Percentiles rank a stretch among this genome's conserved stretches.
Conservation (phyloP, 2,797 vertebrate species). For the Carduelis carduelis region DNA sequence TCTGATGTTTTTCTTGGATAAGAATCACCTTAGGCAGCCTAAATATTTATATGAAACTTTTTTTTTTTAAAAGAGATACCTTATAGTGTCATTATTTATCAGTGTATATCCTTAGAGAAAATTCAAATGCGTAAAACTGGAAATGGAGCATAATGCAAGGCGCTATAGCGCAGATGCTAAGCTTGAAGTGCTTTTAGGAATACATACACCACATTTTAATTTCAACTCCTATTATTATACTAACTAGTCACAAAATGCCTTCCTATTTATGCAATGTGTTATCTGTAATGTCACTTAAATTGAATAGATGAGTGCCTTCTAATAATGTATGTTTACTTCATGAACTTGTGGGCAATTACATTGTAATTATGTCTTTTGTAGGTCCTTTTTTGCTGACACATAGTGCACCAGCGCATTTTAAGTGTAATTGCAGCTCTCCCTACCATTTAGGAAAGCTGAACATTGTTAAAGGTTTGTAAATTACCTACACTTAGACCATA, state of each 20-base stretch:
- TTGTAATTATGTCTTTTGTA: slow-evolving; percentile 82
- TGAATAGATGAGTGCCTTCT: slow-evolving; percentile 78
- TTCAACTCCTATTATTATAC: slow-evolving; percentile 74
- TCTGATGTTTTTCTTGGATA: background rate
- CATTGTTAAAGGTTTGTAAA: slow-evolving; percentile 80
- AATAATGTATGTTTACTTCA: slow-evolving; percentile 83
- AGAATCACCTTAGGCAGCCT: background rate
- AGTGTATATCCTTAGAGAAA: slow-evolving; percentile 18
- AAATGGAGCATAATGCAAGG: slow-evolving; percentile 49
- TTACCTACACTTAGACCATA: slow-evolving; percentile 80
- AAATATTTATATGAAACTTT: background rate
- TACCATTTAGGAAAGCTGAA: slow-evolving; percentile 77
- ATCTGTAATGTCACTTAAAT: slow-evolving; percentile 77
- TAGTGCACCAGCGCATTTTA: slow-evolving; percentile 74
- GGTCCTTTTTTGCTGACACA: slow-evolving; percentile 79
- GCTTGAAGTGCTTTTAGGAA: slow-evolving; percentile 61
- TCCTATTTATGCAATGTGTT: slow-evolving; percentile 77
- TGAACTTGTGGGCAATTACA: slow-evolving; percentile 80
- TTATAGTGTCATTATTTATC: background rate
- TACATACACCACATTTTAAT: slow-evolving; percentile 71
- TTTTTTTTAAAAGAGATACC: background rate
- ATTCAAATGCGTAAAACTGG: slow-evolving; percentile 48
- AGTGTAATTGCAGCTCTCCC: slow-evolving; percentile 79
- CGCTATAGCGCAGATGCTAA: slow-evolving; percentile 58
- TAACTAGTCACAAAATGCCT: slow-evolving; percentile 76